Conservation (phyloP, 2,888 invertebrate species). For the Atherix ibis region DNA sequence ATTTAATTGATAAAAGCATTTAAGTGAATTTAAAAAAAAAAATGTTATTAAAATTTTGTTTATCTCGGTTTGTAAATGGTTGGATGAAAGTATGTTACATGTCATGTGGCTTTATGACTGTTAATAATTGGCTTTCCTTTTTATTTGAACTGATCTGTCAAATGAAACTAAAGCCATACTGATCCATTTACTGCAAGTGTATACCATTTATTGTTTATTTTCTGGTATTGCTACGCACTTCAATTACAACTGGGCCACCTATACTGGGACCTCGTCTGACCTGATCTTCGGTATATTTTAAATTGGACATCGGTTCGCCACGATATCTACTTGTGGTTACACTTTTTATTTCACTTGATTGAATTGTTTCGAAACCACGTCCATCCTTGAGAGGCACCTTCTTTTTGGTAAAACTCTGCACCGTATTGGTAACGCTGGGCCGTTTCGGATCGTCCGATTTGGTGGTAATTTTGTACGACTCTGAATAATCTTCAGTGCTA, state of each 20-base stretch:
- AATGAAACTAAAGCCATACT: constrained; percentile 31
- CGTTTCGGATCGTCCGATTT: constrained; percentile 48
- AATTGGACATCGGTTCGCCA: constrained; percentile 33
- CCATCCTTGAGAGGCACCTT: constrained; percentile 48
- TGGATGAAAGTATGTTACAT: no score
- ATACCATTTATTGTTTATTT: no score
- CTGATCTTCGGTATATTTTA: constrained; percentile 42
- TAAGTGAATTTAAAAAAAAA: no score
- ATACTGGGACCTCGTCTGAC: constrained; percentile 23
- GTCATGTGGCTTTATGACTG: no score
- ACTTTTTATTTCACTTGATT: constrained; percentile 54
- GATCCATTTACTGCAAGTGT: no score
- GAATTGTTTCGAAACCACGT: constrained; percentile 47
- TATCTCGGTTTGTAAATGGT: no score
- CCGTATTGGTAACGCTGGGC: constrained; percentile 54
- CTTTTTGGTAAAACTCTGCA: constrained; percentile 53
- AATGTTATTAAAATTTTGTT: no score
- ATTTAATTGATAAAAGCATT: no score
- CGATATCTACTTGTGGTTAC: constrained; percentile 48
- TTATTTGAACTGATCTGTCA: constrained; percentile 31
- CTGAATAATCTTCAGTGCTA: constrained; percentile 53
- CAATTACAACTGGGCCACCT: constrained; percentile 42
- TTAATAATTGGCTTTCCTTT: constrained; percentile 21
- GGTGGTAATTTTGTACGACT: constrained; percentile 53
- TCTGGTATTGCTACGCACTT: constrained; percentile 35